A percentile compares a stretch with the other conserved stretches of the same genome.
Conservation (phyloP, 2,797 vertebrate species). For the Gadopsis bispinosus region DNA sequence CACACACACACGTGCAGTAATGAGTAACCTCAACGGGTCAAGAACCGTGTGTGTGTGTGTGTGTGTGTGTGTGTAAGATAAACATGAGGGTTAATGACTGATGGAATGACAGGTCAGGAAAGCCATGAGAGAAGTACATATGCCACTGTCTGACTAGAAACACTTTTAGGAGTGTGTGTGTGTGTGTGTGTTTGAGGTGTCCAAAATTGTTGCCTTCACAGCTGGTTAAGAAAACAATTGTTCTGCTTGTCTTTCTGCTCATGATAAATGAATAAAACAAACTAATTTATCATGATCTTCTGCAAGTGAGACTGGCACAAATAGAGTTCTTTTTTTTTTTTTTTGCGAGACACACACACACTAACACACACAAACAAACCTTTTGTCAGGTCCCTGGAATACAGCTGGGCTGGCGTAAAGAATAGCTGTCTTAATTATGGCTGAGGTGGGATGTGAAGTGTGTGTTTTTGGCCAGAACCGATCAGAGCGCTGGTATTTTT, state of each 20-base stretch:
- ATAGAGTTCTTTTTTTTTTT: conserved; percentile 8
- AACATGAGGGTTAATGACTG: conserved; percentile 77
- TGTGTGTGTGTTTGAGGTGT: not conserved
- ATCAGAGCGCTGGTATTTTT: not conserved
- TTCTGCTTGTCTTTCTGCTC: conserved; percentile 23
- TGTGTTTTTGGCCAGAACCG: conserved; percentile 48
- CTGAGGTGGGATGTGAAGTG: conserved; percentile 38
- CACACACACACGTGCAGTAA: conserved; percentile 55
- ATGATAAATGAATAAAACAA: conserved; percentile 39
- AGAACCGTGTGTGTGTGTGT: conserved; percentile 73
- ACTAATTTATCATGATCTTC: conserved; percentile 39
- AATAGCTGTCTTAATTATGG: conserved; percentile 61
- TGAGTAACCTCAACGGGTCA: conserved; percentile 79
- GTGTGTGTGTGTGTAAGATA: conserved; percentile 74
- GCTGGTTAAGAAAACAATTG: conserved; percentile 21
- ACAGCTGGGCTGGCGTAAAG: conserved; percentile 18
- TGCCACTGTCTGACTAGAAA: conserved; percentile 8
- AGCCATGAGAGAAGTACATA: conserved; percentile 7
- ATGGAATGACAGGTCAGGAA: conserved; percentile 42
- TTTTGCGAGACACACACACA: not conserved
- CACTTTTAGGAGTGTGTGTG: not conserved
- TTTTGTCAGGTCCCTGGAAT: conserved; percentile 32
- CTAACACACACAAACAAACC: conserved; percentile 22
- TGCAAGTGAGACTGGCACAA: conserved; percentile 16
- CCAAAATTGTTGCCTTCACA: conserved; percentile 24